A percentile compares a stretch with the other conserved stretches of the same genome.
These are phyloP conservation scores for Lacerta agilis DNA, from an alignment of 2,797 vertebrate species.

Conservation along the genomic window DNA sequence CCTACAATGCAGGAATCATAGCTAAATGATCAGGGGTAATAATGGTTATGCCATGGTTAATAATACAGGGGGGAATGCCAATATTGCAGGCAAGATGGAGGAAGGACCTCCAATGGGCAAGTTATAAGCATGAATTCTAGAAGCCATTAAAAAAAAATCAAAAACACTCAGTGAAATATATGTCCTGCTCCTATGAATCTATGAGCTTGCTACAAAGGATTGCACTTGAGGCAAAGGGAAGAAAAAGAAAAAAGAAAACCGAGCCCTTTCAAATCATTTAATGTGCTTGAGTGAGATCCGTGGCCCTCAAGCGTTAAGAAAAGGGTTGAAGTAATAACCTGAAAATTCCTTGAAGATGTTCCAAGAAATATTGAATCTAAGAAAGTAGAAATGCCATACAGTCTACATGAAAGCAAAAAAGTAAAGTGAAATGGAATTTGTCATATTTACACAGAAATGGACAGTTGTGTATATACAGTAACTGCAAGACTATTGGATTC, in stretches of 20 bases:
- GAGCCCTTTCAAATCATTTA: constrained; percentile 7
- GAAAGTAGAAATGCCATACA: constrained; percentile 10
- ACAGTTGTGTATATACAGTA: constrained; percentile 35
- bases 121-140: not conserved
- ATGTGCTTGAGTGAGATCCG: constrained; percentile 35
- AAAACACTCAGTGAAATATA: not conserved
- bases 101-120: not conserved
- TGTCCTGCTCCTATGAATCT: not conserved
- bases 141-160: not conserved
- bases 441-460: constrained; percentile 44
- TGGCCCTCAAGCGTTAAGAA: constrained; percentile 38
- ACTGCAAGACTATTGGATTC: constrained; percentile 29
- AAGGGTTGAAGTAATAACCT: constrained; percentile 17
- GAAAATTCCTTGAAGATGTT: constrained; percentile 32
- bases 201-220: not conserved
- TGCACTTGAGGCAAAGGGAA: not conserved
- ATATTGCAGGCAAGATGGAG: not conserved
- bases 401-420: not conserved
- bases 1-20: too few species aligned
- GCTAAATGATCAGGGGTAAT: too few species aligned
- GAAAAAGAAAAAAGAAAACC: not conserved
- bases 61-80: not conserved
- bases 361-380: constrained; percentile 1
- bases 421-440: constrained; percentile 25
- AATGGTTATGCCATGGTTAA: not conserved